Percentiles rank a stretch among this genome's conserved stretches.
These are phyloP conservation scores for Podarcis raffonei DNA, from an alignment of 2,113 vertebrate species.

Conservation along the genomic window DNA sequence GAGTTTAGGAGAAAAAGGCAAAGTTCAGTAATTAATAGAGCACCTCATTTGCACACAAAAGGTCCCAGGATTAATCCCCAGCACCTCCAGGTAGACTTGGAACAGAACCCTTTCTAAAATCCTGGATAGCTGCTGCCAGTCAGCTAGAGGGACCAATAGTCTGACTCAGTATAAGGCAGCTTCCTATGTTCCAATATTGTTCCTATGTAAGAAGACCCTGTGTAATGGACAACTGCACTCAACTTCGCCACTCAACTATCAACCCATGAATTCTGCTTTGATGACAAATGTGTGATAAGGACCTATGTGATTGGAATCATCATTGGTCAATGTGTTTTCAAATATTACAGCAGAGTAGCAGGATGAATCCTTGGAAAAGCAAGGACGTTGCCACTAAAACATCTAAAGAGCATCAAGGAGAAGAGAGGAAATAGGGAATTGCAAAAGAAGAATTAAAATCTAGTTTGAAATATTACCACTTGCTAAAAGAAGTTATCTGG, in stretches of 20 bases:
- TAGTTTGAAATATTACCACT: not conserved
- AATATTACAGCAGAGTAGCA: not conserved
- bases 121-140: no score
- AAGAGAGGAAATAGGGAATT: no score
- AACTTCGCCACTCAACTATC: not conserved
- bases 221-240: not conserved
- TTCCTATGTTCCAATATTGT: no score
- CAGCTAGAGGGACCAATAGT: no score
- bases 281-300: not conserved
- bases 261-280: not conserved
- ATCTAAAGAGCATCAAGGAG: not conserved
- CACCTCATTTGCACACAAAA: no score
- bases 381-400: not conserved
- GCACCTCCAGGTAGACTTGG: no score
- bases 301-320: not conserved
- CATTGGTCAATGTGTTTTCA: not conserved
- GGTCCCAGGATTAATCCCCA: no score
- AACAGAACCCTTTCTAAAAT: no score
- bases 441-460: not conserved
- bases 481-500: no score
- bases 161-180: no score
- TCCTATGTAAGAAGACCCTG: no score
- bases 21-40: no score
- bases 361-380: not conserved
- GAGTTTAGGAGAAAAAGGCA: not conserved